Percentiles rank a stretch among this genome's conserved stretches.
Evolutionary conservation across 2,797 vertebrate species (phyloP).

Genomic region (Pygocentrus nattereri): DNA sequence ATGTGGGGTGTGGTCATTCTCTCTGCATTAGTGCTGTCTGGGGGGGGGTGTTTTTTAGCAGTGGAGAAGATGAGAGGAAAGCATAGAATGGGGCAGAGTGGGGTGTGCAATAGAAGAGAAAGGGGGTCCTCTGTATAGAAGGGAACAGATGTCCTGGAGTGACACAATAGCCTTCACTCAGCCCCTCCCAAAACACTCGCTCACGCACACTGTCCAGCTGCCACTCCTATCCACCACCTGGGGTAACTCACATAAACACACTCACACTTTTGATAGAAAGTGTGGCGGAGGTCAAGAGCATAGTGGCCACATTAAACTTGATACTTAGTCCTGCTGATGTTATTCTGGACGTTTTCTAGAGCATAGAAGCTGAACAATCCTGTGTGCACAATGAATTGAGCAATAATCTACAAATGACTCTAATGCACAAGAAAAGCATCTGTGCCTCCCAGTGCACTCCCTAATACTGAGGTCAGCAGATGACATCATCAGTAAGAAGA

Average conservation of each 20-base stretch:
- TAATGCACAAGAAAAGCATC: neutral
- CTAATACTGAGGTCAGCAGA: neutral
- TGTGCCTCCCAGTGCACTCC: neutral
- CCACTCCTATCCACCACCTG: slow-evolving; percentile 49
- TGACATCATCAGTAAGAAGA: slow-evolving; percentile 1
- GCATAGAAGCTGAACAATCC: too few species aligned
- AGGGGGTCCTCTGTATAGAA: slow-evolving; percentile 48
- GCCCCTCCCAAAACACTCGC: slow-evolving; percentile 36
- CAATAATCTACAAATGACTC: neutral
- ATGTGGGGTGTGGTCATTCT: slow-evolving; percentile 13
- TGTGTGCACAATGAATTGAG: too few species aligned
- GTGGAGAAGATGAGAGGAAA: neutral
- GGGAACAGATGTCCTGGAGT: slow-evolving; percentile 55
- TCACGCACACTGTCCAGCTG: slow-evolving; percentile 57
- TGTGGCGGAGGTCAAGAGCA: neutral
- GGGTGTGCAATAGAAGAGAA: slow-evolving; percentile 1
- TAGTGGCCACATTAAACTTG: neutral
- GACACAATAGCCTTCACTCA: slow-evolving; percentile 49
- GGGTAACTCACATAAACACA: slow-evolving; percentile 1
- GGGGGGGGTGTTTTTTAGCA: neutral
- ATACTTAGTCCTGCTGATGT: neutral
- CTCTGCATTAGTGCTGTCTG: slow-evolving; percentile 8
- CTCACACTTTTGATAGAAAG: neutral
- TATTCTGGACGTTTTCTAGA: neutral
- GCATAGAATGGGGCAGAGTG: neutral